Base-by-base conservation (phyloP, 2,888 invertebrate genomes). In the Lasioglossum pauxillum region DNA sequence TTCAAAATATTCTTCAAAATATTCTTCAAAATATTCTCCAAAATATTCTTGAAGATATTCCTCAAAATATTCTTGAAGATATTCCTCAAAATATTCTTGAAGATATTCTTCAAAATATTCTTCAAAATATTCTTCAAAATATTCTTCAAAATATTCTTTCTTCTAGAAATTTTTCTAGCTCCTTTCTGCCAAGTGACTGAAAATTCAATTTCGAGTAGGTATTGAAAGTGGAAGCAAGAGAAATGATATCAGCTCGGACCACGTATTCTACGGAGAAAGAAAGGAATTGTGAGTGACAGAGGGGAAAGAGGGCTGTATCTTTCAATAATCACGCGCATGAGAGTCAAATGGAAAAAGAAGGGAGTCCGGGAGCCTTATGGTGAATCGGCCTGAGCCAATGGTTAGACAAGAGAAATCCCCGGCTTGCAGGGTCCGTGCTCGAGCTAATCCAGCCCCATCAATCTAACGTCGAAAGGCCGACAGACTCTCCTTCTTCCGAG, bases 391-490 rank as follows among this genome's bases (percentile, higher is more conserved):
- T 88, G 85, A 89, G 90, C 89, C 89, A 88, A 88, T 90, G 85
- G 90, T 92, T 91, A 91, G 89, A 93, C 90, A 89, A 90, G 89
- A 83, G 86, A 84, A 86, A 92, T 92, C 93, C 92, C 91, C 72
- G 78, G 90, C 91, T 92, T 92, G 92, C 86, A 90, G 80, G 88
- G 89, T 88, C 84, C 89, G 86, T 89, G 90, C 92, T 92, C 89
- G 91, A 80, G 89, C 90, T 94, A 94, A 94, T 94, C 94, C 94
- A 80, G 85, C 88, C 90, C 93, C 93, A 94, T 95, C 94, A 94
- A 95, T 94, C 94, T 94, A 93, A 92, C 87, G 92, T 91, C 91
- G 85, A 23, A 69, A 89, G 89, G 86, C 86, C 86, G 78, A 83
- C 89, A 79, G 83, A 82, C 80, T 83, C 84, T 88, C 82, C 84